Evolutionary conservation across 1,140 invertebrate species (phyloP).

Genomic region (Drosophila melanica): DNA sequence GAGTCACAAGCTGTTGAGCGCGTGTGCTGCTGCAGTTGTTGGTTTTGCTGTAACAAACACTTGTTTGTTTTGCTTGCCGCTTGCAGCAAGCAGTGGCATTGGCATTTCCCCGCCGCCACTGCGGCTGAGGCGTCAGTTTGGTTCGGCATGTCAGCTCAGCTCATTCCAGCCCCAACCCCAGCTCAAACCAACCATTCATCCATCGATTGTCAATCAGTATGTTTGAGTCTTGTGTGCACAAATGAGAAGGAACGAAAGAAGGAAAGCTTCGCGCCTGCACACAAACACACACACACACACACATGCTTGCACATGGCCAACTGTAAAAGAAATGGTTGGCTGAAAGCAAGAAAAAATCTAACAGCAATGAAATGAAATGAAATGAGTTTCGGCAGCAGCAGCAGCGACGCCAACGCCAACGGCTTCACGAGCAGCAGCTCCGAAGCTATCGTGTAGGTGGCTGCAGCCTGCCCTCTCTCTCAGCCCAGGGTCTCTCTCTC

Average conservation of each 20-base stretch:
- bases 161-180: not conserved
- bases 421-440: conserved; percentile 27
- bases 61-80: conserved; percentile 36
- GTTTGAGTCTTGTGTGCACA: conserved; percentile 56
- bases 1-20: conserved; percentile 3
- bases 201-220: conserved; percentile 73
- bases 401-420: conserved; percentile 14
- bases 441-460: conserved; percentile 58
- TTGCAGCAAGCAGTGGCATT: conserved; percentile 7
- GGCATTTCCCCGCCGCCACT: conserved; percentile 30
- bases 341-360: conserved; percentile 56
- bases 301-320: conserved; percentile 32
- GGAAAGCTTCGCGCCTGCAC: conserved; percentile 34
- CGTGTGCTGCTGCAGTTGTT: not conserved
- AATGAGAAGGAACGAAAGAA: conserved; percentile 50
- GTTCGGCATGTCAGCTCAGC: not conserved
- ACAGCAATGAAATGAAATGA: conserved; percentile 62
- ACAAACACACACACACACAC: conserved; percentile 25
- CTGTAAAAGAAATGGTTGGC: conserved; percentile 54
- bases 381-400: conserved; percentile 49
- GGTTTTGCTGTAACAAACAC: conserved; percentile 13
- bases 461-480: conserved; percentile 18
- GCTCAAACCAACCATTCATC: conserved; percentile 36
- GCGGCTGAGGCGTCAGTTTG: not conserved
- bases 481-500: conserved; percentile 1